Evolutionary conservation across 2,888 invertebrate genomes (phyloP).

Genomic region (Amphipoea oculea): DNA sequence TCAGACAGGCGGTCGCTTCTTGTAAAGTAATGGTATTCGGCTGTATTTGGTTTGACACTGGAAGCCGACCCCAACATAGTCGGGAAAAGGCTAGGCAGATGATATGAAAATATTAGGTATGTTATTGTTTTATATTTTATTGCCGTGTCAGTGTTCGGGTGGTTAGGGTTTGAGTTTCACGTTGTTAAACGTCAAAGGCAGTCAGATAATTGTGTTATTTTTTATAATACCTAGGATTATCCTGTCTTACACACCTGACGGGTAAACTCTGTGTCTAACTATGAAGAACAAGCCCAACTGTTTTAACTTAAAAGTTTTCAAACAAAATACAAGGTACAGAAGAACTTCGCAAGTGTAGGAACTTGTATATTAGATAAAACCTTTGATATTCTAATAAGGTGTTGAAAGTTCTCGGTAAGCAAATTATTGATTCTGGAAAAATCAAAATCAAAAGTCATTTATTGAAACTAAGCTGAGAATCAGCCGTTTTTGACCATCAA

Average conservation of each 20-base stretch:
- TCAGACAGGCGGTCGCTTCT: too few relatives aligned
- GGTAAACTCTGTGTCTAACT: constrained; percentile 16
- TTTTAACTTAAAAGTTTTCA: constrained; percentile 14
- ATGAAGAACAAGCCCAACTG: constrained; percentile 15
- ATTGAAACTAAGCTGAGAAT: too few relatives aligned
- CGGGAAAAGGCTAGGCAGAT: too few relatives aligned
- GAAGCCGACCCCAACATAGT: too few relatives aligned
- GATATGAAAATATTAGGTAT: neutral
- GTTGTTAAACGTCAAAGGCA: neutral
- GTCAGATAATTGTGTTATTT: neutral
- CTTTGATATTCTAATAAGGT: neutral
- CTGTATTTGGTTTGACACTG: too few relatives aligned
- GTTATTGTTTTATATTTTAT: neutral
- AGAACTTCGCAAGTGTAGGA: constrained; percentile 4
- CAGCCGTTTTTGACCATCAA: too few relatives aligned
- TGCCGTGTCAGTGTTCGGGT: too few relatives aligned
- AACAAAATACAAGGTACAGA: constrained; percentile 17
- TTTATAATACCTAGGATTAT: neutral
- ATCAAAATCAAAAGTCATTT: neutral
- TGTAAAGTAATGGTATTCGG: too few relatives aligned
- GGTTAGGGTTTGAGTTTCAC: neutral
- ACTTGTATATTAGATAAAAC: neutral
- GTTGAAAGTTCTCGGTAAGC: neutral
- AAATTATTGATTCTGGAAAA: neutral
- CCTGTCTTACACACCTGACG: neutral